These are phyloP conservation scores for Colaptes auratus DNA, from an alignment of 2,113 vertebrate genomes.

Conservation along the genomic window DNA sequence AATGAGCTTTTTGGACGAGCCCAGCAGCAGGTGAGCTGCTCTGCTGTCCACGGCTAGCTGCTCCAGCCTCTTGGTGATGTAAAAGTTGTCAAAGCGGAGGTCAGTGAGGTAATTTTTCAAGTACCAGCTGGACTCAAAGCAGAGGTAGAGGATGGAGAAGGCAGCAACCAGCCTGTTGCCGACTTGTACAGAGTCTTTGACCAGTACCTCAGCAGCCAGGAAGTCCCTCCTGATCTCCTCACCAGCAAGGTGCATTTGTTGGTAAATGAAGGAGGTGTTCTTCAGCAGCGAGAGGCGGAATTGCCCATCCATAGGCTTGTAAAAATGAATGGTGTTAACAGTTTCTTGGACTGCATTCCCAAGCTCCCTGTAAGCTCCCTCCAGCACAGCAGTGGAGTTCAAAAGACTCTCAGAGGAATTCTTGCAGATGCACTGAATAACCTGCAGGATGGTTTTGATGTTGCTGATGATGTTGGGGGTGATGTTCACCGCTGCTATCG, in stretches of 20 bases:
- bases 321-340: background rate
- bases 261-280: slow-evolving; percentile 75
- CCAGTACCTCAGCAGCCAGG: slow-evolving; percentile 65
- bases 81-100: slow-evolving; percentile 85
- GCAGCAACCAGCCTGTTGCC: slow-evolving; percentile 81
- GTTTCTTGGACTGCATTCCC: slow-evolving; percentile 45
- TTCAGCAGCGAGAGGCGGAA: slow-evolving; percentile 69
- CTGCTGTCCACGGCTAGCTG: slow-evolving; percentile 20
- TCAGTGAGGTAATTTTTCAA: slow-evolving; percentile 86
- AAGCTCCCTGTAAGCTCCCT: slow-evolving; percentile 74
- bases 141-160: slow-evolving; percentile 77
- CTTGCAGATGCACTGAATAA: slow-evolving; percentile 86
- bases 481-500: slow-evolving; percentile 80
- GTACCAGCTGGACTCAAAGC: slow-evolving; percentile 81
- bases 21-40: slow-evolving; percentile 28
- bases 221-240: slow-evolving; percentile 81
- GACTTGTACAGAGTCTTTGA: slow-evolving; percentile 38
- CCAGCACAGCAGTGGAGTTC: slow-evolving; percentile 81
- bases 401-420: slow-evolving; percentile 84
- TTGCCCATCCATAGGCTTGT: slow-evolving; percentile 47
- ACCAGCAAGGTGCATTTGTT: slow-evolving; percentile 68
- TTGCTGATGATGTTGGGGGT: slow-evolving; percentile 87
- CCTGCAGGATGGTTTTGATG: slow-evolving; percentile 71
- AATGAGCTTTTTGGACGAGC: slow-evolving; percentile 64
- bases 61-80: slow-evolving; percentile 74